Percentiles rank a stretch among this genome's conserved stretches.
These are phyloP conservation scores for Tapirus indicus DNA, from an alignment of 2,797 vertebrate genomes.

Conservation along the genomic window DNA sequence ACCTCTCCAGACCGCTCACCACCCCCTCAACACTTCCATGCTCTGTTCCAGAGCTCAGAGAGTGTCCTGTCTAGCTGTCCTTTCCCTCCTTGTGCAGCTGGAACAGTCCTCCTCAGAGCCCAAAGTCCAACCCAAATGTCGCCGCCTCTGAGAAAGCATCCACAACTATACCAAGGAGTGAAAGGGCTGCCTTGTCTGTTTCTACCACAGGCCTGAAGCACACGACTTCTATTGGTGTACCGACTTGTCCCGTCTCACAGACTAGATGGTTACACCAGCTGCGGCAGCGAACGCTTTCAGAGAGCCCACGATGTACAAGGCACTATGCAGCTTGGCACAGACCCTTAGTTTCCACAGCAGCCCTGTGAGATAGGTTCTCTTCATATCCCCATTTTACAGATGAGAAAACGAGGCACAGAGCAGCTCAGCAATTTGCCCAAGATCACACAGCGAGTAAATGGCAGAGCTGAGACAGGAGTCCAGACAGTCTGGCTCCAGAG, in stretches of 20 bases:
- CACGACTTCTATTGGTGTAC: not conserved
- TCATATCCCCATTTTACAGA: not conserved
- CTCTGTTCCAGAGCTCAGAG: not conserved
- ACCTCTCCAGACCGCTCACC: not conserved
- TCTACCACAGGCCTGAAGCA: too few relatives aligned
- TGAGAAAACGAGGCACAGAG: not conserved
- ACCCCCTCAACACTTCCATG: rapidly evolving
- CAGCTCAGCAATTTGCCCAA: not conserved
- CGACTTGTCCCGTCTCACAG: rapidly evolving
- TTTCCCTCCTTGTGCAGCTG: not conserved
- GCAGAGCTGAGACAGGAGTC: not conserved
- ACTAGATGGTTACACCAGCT: rapidly evolving
- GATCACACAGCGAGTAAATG: not conserved
- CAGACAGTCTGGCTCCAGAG: not conserved
- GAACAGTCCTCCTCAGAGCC: not conserved
- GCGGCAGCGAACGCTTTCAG: not conserved
- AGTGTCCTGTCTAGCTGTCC: not conserved
- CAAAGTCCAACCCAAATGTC: not conserved
- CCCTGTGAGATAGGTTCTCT: not conserved
- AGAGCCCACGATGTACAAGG: not conserved
- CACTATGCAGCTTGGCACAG: not conserved
- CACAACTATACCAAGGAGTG: not conserved
- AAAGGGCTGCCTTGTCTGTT: not conserved
- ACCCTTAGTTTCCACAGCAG: not conserved
- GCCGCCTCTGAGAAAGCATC: not conserved